Evolutionary conservation across 2,888 invertebrate genomes (phyloP).

Genomic region (Mantis religiosa): DNA sequence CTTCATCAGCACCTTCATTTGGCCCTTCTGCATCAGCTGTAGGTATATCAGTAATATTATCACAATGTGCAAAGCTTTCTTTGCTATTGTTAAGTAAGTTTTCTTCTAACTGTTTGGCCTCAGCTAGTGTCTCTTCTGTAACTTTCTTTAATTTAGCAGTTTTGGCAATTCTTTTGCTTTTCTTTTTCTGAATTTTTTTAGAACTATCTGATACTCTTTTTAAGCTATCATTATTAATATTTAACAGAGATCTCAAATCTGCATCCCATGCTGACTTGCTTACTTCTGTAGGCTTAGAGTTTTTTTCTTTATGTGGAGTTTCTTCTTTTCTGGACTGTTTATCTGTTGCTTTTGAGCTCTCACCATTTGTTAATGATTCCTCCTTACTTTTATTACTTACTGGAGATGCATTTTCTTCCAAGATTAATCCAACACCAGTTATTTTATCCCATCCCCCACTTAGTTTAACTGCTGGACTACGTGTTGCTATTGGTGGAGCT

Average conservation of each 20-base stretch:
- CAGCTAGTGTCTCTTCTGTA: not conserved
- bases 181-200: not conserved
- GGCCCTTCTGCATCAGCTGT: not conserved
- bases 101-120: slow-evolving; percentile 1
- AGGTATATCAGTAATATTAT: not conserved
- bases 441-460: slow-evolving; percentile 42
- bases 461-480: slow-evolving; percentile 40
- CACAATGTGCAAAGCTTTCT: not conserved
- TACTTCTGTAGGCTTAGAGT: slow-evolving; percentile 13
- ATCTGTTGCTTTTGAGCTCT: slow-evolving; percentile 16
- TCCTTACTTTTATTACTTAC: slow-evolving; percentile 2
- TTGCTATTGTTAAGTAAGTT: not conserved
- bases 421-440: slow-evolving; percentile 40
- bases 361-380: slow-evolving; percentile 16
- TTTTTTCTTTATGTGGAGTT: not conserved
- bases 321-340: not conserved
- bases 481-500: slow-evolving; percentile 38
- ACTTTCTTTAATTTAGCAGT: not conserved
- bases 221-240: not conserved
- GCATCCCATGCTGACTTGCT: slow-evolving; percentile 39
- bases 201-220: not conserved
- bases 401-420: slow-evolving; percentile 37
- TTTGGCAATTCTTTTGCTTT: not conserved
- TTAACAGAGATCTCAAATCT: slow-evolving; percentile 32
- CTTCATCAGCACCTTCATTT: not conserved